Conservation (phyloP, 1,140 invertebrate genomes). For the Orchestia grillus region DNA sequence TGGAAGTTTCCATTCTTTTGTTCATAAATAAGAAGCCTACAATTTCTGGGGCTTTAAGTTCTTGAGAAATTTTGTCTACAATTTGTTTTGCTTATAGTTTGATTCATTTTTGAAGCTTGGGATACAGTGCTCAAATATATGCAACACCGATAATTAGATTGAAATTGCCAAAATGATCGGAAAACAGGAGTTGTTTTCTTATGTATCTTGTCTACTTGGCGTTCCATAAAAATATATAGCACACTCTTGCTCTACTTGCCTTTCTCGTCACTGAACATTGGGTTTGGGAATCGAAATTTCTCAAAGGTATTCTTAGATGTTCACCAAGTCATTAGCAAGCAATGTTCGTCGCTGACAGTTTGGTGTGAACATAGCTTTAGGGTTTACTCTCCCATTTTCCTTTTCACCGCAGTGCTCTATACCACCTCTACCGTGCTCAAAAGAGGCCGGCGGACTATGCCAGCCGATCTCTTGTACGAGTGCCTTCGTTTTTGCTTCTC, state of each 20-base stretch:
- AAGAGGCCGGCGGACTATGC: too few species aligned
- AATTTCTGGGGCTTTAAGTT: neutral
- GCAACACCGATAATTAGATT: too few species aligned
- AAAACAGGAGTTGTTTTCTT: neutral
- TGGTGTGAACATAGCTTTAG: neutral
- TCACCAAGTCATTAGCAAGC: neutral
- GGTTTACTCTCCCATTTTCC: neutral
- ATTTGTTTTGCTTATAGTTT: neutral
- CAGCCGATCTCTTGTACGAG: too few species aligned
- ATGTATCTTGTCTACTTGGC: neutral
- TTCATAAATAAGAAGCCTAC: neutral
- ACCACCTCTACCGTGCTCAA: neutral
- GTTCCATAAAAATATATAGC: neutral
- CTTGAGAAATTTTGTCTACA: neutral
- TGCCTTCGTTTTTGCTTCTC: too few species aligned
- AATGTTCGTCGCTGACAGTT: neutral
- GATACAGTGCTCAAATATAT: neutral
- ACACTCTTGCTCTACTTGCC: neutral
- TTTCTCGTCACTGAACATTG: neutral
- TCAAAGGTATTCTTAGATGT: neutral
- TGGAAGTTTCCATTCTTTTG: neutral
- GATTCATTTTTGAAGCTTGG: neutral
- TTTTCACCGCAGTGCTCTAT: too few species aligned
- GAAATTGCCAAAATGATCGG: neutral
- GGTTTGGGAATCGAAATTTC: neutral